A percentile compares a stretch with the other conserved stretches of the same genome.
These are phyloP conservation scores for Coptodon rendalli DNA, from an alignment of 2,113 vertebrate species.

Conservation along the genomic window DNA sequence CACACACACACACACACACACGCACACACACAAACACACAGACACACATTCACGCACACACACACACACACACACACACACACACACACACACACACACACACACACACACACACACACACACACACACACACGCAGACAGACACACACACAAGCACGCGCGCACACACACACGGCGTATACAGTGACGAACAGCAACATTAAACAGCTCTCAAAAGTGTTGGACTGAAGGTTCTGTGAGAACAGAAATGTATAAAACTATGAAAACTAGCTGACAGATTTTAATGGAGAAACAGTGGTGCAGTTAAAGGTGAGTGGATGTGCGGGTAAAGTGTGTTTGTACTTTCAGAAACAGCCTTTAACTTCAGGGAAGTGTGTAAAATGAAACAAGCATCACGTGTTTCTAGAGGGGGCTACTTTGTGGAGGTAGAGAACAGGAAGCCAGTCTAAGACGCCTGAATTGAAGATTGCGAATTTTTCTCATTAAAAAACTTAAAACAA, in stretches of 20 bases:
- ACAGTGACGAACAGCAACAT: not conserved
- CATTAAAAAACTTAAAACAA: not conserved
- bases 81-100: too few species aligned
- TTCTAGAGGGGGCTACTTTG: not conserved
- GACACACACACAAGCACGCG: not conserved
- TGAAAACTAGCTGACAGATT: not conserved
- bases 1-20: too few species aligned
- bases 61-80: too few species aligned
- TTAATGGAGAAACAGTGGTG: not conserved
- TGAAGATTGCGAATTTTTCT: constrained; percentile 11
- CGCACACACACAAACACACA: too few species aligned
- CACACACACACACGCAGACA: not conserved
- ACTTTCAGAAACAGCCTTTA: not conserved
- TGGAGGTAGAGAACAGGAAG: constrained; percentile 33
- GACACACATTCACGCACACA: too few species aligned
- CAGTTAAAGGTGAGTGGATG: not conserved
- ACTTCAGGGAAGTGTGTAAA: not conserved
- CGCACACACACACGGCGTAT: not conserved
- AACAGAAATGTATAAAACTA: not conserved
- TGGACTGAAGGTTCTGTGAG: not conserved
- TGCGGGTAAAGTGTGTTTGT: not conserved
- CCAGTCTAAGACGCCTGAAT: constrained; percentile 30
- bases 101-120: not conserved
- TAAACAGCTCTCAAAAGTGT: not conserved
- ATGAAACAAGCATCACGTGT: not conserved